Percentiles rank a stretch among this genome's conserved stretches.
phyloP scores from a whole-genome alignment of 2,797 vertebrate species.

The Coluber constrictor region DNA sequence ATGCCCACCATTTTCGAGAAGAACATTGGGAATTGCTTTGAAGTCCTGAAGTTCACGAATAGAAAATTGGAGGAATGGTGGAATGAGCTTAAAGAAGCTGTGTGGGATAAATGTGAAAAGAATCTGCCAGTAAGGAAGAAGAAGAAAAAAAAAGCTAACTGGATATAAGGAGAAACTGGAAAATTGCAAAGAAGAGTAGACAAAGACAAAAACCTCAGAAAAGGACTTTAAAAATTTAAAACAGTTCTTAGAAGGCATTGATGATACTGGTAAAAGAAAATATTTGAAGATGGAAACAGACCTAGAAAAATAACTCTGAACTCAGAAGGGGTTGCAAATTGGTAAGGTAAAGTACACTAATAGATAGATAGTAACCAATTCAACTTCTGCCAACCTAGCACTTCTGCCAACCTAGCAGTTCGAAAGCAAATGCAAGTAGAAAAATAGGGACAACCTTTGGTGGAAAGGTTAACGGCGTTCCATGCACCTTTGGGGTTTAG shows the following conservation, averaged over 20 bases:
- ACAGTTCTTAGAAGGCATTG: not conserved
- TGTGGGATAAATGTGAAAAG: not conserved
- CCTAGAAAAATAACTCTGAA: not conserved
- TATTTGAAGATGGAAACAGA: not conserved
- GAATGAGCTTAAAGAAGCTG: not conserved
- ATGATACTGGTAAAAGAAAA: not conserved
- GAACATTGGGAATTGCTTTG: not conserved
- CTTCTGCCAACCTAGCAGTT: too few relatives aligned
- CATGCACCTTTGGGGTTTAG: too few relatives aligned
- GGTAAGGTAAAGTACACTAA: not conserved
- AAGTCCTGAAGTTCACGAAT: not conserved
- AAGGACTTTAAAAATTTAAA: not conserved
- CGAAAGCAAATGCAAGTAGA: too few relatives aligned
- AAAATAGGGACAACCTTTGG: too few relatives aligned
- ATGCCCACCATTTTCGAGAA: not conserved
- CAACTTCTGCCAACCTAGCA: too few relatives aligned
- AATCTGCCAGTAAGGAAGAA: not conserved
- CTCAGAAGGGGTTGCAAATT: not conserved
- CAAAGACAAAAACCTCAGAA: not conserved
- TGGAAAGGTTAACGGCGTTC: too few relatives aligned
- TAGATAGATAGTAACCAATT: not conserved
- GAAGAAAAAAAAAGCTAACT: not conserved
- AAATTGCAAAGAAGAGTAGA: not conserved
- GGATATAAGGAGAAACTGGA: not conserved
- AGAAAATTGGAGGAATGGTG: not conserved